A percentile compares a stretch with the other conserved stretches of the same genome.
Evolutionary conservation across 37 sponge, comb jelly and placozoan genomes (phyloP).

Genomic region (Halisarca cf. caerulea): DNA sequence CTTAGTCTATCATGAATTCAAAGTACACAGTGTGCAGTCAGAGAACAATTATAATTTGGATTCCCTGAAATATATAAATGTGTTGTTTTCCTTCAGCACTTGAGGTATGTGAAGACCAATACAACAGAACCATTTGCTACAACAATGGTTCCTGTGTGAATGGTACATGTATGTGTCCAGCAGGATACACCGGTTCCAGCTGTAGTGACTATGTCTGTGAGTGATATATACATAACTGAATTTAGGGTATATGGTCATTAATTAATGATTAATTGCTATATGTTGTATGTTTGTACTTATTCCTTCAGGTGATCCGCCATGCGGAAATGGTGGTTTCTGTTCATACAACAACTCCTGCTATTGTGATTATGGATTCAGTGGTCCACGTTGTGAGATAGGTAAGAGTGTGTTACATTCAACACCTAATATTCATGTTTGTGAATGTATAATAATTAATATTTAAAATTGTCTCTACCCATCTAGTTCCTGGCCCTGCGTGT

Average conservation of each 20-base stretch:
- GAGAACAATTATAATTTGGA: too few species aligned
- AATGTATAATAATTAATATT: too few species aligned
- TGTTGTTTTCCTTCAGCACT: background rate
- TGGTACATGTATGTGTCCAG: background rate
- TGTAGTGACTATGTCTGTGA: background rate
- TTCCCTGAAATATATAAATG: too few species aligned
- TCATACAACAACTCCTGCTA: background rate
- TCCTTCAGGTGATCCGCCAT: background rate
- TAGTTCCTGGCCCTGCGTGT: slow-evolving; percentile 9
- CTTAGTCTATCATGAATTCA: too few species aligned
- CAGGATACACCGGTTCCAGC: background rate
- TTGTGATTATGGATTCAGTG: background rate
- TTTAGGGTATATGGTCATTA: too few species aligned
- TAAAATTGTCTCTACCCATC: too few species aligned
- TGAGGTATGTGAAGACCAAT: background rate
- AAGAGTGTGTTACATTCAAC: background rate
- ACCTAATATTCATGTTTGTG: too few species aligned
- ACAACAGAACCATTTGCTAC: background rate
- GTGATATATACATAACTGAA: too few species aligned
- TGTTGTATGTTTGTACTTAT: too few species aligned
- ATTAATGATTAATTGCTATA: too few species aligned
- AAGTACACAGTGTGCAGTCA: too few species aligned
- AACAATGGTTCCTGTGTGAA: slow-evolving; percentile 10
- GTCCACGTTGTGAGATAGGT: background rate
- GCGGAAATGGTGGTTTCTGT: background rate